Evolutionary conservation across 2,797 vertebrate genomes (phyloP), one percentile per base, ranked within the genome.

Genomic region (Cuniculus paca): DNA sequence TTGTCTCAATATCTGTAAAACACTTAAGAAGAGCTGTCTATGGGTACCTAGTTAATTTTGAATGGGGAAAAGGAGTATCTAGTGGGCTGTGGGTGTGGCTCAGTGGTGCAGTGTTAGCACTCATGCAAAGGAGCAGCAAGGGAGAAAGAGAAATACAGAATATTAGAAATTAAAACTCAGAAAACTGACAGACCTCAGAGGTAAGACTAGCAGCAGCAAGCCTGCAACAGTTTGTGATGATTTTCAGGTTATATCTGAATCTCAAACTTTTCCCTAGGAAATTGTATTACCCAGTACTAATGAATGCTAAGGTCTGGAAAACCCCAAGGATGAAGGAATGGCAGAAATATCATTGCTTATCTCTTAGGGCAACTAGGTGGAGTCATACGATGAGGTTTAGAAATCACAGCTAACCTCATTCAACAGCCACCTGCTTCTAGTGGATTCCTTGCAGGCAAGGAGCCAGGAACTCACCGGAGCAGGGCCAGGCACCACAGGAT

Each of bases 391-490:
- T 58, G 31, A 19, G 48, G 80, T 68, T 58, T 83, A 39, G 61
- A 89, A 97, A 75, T 87, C 94, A 75, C 36, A 82, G 42, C 82
- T 52, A 60, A 50, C 24, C 92, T 58, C 70, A 31, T 26, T 50
- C 90, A 65, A 39, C 0, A 89, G n/a, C 63, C 82, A 90, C 54
- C 45, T 80, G 63, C 77, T 83, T 68, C 93, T 91, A 34, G 52
- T 11, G 39, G 85, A 80, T 24, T 86, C 74, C 85, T 31, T 1
- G 5, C n/a, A 60, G 79, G 50, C 87, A 36, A 50, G 42, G 36
- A 80, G 31, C 17, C 42, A 20, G 48, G 22, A 48, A 78, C 87
- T 50, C 65, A 54, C 52, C 24, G 24, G 39, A 36, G 48, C n/a
- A 56, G 19, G 9, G 28, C 75, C 61, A n/a, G 52, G 42, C 42